These are phyloP conservation scores for Deladenus siricidicola DNA, from an alignment of 2,888 invertebrate genomes.

Conservation along the genomic window DNA sequence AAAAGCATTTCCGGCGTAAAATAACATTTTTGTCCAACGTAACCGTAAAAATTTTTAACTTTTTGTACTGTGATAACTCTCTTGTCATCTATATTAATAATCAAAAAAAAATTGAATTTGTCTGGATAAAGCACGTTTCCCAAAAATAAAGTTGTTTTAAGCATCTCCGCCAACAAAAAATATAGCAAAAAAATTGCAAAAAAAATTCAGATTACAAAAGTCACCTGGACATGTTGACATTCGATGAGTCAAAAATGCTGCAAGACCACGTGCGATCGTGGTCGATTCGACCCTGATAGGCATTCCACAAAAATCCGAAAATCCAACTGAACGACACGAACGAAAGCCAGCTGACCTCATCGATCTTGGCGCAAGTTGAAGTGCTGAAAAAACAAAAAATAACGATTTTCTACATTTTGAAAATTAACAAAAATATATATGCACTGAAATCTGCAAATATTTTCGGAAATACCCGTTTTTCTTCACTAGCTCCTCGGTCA, in stretches of 20 bases:
- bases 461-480: not conserved
- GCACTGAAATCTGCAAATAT: not conserved
- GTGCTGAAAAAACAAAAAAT: slow-evolving; percentile 7
- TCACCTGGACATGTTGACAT: slow-evolving; percentile 54
- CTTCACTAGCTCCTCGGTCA: not conserved
- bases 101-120: no score
- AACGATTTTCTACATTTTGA: no score
- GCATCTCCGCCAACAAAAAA: no score
- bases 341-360: slow-evolving; percentile 54
- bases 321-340: slow-evolving; percentile 56
- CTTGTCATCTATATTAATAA: no score
- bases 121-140: no score
- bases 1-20: no score
- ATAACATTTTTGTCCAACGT: no score
- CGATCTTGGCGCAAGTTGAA: slow-evolving; percentile 41
- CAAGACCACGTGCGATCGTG: slow-evolving; percentile 48
- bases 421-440: not conserved
- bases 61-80: no score
- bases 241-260: slow-evolving; percentile 53
- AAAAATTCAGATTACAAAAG: not conserved
- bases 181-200: no score
- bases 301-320: slow-evolving; percentile 54
- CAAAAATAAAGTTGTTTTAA: no score
- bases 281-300: slow-evolving; percentile 40
- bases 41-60: no score